Base-by-base conservation (phyloP, 2,797 vertebrate species). In the Betta splendens region DNA sequence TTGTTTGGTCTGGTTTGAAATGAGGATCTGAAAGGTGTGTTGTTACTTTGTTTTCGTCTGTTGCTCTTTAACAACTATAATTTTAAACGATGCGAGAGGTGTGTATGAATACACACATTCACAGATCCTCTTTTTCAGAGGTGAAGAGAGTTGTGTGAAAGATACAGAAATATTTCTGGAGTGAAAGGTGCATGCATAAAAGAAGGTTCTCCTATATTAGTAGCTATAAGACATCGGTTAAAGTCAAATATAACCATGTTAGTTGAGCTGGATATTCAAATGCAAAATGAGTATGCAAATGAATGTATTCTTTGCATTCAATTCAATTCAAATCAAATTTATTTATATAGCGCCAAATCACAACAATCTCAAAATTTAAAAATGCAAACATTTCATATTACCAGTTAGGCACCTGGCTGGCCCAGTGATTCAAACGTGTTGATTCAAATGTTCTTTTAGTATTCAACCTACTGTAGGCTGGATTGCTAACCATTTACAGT, bases 1-100 rank as follows among this genome's bases (percentile, higher is more conserved):
- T 63, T 21, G 31, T 56, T 69, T 33, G 52, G 55, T 55, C 59
- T 69, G 74, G 57, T 77, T 21, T 78, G 79, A 85, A 84, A 77
- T 73, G 71, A 80, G 38, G 9, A 50, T 67, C 35, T 52, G 20
- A 12, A 47, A 42, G 59, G 58, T 62, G 49, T 46, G 60, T 69
- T 81, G 57, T 68, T 64, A 50, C 73, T 69, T 69, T 33, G 35
- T 56, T 50, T 73, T 65, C 45, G 55, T 70, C 60, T 71, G 46
- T 61, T 45, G 50, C 61, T 65, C 38, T 36, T 33, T 70, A 70
- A 64, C 53, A 69, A 32, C 18, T 63, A 46, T 59, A 68, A 70
- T 72, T 68, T 75, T 69, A 50, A 71, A 31, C 23, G 7, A 9
- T 48, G 48, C 20, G 21, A 57, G 47, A 57, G 18, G 5, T 25